A percentile compares a stretch with the other conserved stretches of the same genome.
Conservation (phyloP, 2,888 invertebrate species). For the Amphipyra tragopoginis region DNA sequence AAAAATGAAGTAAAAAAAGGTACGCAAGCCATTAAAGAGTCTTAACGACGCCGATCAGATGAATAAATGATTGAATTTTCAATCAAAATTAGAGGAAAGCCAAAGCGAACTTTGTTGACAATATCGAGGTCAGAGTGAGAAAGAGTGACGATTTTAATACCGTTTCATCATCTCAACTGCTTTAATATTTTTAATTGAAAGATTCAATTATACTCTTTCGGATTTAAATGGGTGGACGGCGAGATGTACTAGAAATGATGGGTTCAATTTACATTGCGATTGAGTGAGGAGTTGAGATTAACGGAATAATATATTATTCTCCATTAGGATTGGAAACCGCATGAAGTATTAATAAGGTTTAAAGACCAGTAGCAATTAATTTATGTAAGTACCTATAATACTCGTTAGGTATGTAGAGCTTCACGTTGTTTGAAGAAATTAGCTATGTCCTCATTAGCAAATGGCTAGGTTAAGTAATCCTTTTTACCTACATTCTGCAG, state of each 20-base stretch:
- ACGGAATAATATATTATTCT: conserved; percentile 37
- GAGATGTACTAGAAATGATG: conserved; percentile 34
- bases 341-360: conserved; percentile 38
- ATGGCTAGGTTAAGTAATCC: too few relatives aligned
- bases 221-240: conserved; percentile 26
- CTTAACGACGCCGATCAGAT: conserved; percentile 84
- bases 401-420: background rate
- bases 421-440: background rate
- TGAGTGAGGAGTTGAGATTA: conserved; percentile 31
- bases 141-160: conserved; percentile 63
- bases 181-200: conserved; percentile 50
- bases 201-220: conserved; percentile 43
- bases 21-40: conserved; percentile 80
- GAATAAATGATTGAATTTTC: conserved; percentile 89
- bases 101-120: conserved; percentile 80
- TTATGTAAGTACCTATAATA: too few relatives aligned
- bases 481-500: too few relatives aligned
- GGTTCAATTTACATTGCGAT: conserved; percentile 41
- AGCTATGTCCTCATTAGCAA: background rate
- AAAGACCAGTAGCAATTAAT: conserved; percentile 24
- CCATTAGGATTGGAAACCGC: conserved; percentile 29
- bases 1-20: conserved; percentile 79
- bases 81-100: conserved; percentile 84
- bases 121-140: conserved; percentile 67
- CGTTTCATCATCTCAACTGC: conserved; percentile 26